Percentiles rank a stretch among this genome's conserved stretches.
phyloP scores from a whole-genome alignment of 92 coral and sea anemone species.

The Bergia puertoricense region DNA sequence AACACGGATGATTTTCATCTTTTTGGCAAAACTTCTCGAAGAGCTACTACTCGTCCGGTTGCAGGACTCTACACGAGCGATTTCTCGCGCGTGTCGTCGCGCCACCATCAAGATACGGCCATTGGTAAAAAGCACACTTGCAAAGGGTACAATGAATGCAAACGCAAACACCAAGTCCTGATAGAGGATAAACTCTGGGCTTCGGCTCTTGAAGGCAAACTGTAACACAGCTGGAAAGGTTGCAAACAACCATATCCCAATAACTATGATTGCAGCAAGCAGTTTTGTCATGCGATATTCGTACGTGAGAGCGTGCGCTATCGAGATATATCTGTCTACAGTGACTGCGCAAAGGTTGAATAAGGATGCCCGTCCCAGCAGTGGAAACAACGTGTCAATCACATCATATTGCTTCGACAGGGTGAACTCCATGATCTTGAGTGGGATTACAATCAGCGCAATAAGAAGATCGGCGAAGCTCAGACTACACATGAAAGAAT shows the following conservation, averaged over 20 bases:
- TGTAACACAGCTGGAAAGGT: slow-evolving; percentile 67
- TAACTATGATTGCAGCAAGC: slow-evolving; percentile 64
- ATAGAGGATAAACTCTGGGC: slow-evolving; percentile 40
- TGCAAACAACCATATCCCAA: slow-evolving; percentile 77
- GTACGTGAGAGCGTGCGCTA: slow-evolving; percentile 74
- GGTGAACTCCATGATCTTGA: slow-evolving; percentile 60
- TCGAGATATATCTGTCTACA: slow-evolving; percentile 86
- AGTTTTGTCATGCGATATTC: slow-evolving; percentile 60
- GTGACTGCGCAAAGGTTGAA: slow-evolving; percentile 92
- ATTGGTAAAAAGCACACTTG: slow-evolving; percentile 72
- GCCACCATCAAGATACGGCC: slow-evolving; percentile 77
- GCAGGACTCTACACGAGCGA: slow-evolving; percentile 55
- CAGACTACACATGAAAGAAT: slow-evolving; percentile 80
- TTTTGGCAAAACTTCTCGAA: slow-evolving; percentile 62
- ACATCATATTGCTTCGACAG: slow-evolving; percentile 19
- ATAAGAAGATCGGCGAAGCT: slow-evolving; percentile 84
- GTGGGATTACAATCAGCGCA: slow-evolving; percentile 74
- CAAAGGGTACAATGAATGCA: slow-evolving; percentile 75
- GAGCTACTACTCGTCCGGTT: slow-evolving; percentile 15
- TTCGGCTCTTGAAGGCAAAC: slow-evolving; percentile 46
- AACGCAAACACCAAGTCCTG: slow-evolving; percentile 75
- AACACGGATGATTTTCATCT: slow-evolving; percentile 76
- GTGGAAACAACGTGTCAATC: slow-evolving; percentile 71
- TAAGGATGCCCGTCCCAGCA: slow-evolving; percentile 89
- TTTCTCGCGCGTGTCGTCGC: slow-evolving; percentile 82